Conservation (phyloP, 2,113 vertebrate species). For the Limnothrissa miodon region DNA sequence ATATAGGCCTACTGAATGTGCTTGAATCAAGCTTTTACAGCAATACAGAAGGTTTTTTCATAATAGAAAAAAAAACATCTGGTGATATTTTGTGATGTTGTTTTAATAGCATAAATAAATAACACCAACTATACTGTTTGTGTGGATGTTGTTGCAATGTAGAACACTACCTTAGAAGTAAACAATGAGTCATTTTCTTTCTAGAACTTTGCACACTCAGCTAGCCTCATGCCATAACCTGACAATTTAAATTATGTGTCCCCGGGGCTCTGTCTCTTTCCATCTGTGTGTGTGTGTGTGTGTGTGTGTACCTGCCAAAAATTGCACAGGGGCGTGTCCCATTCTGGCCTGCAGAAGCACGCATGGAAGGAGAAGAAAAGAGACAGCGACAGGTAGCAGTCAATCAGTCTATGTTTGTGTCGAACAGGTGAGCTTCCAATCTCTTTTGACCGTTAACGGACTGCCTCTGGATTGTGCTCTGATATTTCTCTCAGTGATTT, state of each 20-base stretch:
- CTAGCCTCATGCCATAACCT: background rate
- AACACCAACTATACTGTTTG: background rate
- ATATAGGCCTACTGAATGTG: too few relatives aligned
- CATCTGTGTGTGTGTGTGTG: conserved; percentile 26
- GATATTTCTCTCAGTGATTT: background rate
- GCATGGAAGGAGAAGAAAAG: conserved; percentile 50
- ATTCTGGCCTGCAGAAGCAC: conserved; percentile 66
- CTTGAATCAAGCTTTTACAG: too few relatives aligned
- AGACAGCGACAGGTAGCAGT: conserved; percentile 50
- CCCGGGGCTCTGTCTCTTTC: conserved; percentile 52
- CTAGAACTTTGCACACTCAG: background rate
- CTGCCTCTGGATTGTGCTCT: background rate
- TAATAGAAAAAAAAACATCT: too few relatives aligned
- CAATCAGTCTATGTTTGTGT: conserved; percentile 54
- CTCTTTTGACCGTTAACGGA: background rate
- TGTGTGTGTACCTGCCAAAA: conserved; percentile 62
- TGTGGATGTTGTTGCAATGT: background rate
- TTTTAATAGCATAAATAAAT: background rate
- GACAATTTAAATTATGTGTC: conserved; percentile 47
- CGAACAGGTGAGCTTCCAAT: conserved; percentile 34
- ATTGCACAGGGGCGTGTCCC: conserved; percentile 68
- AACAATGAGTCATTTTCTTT: background rate
- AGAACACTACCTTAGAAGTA: background rate
- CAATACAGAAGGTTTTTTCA: too few relatives aligned
- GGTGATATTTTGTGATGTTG: too few relatives aligned